These are phyloP conservation scores for Endotricha flammealis DNA, from an alignment of 2,888 invertebrate species.

Conservation along the genomic window DNA sequence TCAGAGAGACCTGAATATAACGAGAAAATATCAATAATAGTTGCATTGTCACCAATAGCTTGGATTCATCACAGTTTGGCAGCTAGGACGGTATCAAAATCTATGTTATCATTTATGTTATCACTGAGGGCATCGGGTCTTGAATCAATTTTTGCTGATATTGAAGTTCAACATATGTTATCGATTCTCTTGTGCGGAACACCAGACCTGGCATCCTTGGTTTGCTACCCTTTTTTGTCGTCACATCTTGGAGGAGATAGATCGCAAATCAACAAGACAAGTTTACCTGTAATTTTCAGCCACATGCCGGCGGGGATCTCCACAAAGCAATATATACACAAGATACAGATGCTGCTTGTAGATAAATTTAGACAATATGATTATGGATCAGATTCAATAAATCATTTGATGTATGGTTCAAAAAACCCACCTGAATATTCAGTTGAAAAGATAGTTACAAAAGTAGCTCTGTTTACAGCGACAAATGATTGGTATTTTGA, in stretches of 20 bases:
- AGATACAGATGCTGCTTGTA: background rate
- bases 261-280: background rate
- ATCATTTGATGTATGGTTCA: background rate
- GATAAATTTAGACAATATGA: background rate
- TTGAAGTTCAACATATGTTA: background rate
- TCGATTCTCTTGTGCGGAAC: background rate
- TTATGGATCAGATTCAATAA: background rate
- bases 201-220: background rate
- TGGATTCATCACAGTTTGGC: background rate
- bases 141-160: background rate
- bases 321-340: background rate
- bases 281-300: background rate
- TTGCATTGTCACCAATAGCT: background rate
- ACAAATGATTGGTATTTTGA: background rate
- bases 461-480: background rate
- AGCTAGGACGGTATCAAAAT: background rate
- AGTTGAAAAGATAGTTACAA: background rate
- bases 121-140: background rate
- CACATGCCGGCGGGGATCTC: background rate
- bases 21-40: background rate
- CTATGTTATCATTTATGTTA: background rate
- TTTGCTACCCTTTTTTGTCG: background rate
- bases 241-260: background rate
- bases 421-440: background rate
- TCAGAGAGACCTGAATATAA: conserved; percentile 1